These are phyloP conservation scores for Phania funesta DNA, from an alignment of 2,888 invertebrate genomes.

Conservation along the genomic window DNA sequence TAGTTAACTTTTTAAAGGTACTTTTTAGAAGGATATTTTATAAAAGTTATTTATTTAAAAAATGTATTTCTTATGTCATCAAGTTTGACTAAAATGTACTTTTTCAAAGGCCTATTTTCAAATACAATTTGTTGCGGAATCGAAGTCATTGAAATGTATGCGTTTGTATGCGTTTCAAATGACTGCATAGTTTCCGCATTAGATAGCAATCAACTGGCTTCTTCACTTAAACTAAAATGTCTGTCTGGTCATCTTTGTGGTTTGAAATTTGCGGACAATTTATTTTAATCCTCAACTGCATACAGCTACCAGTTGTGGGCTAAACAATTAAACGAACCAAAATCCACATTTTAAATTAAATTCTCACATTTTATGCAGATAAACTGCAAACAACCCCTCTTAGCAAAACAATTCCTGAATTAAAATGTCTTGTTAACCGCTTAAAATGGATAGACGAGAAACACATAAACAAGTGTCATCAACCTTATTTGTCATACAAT, in stretches of 20 bases:
- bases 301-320: constrained; percentile 34
- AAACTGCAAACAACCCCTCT: constrained; percentile 22
- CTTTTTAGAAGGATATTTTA: too few relatives aligned
- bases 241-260: not conserved
- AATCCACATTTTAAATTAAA: constrained; percentile 42
- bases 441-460: constrained; percentile 27
- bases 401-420: constrained; percentile 30
- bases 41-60: too few relatives aligned
- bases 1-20: not conserved
- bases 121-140: too few relatives aligned
- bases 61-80: too few relatives aligned
- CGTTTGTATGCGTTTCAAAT: too few relatives aligned
- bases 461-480: constrained; percentile 44
- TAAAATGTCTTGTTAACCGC: constrained; percentile 55
- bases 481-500: constrained; percentile 35
- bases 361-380: constrained; percentile 44
- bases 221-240: not conserved
- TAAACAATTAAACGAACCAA: constrained; percentile 45
- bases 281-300: constrained; percentile 53
- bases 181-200: constrained; percentile 19
- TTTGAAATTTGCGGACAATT: constrained; percentile 40
- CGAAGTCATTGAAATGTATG: too few relatives aligned
- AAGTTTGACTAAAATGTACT: not conserved
- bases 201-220: constrained; percentile 21
- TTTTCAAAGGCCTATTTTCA: not conserved